phyloP scores from a whole-genome alignment of 2,797 vertebrate genomes.

The Chaetodon trifasciatus region DNA sequence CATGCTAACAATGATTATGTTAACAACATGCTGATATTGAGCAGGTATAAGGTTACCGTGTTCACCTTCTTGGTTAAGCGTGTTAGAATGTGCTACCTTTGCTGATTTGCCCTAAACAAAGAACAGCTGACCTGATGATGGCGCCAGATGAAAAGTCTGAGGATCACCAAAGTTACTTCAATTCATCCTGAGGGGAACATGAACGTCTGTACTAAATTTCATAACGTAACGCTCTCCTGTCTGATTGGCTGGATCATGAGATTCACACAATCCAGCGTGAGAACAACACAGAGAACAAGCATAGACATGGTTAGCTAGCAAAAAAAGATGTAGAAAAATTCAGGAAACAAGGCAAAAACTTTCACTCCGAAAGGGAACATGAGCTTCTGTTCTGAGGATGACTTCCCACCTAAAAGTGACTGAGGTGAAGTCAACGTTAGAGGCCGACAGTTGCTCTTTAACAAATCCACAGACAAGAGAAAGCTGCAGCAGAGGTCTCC shows the following conservation, averaged over 20 bases:
- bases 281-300: too few relatives aligned
- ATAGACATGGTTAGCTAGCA: too few relatives aligned
- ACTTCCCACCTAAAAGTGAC: neutral
- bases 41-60: neutral
- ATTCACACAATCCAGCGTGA: too few relatives aligned
- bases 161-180: neutral
- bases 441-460: neutral
- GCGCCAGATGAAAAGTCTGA: neutral
- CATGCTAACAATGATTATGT: neutral
- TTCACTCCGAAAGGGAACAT: too few relatives aligned
- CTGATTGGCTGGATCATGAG: too few relatives aligned
- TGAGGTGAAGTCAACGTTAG: neutral
- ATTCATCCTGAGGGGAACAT: neutral
- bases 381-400: too few relatives aligned
- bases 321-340: too few relatives aligned
- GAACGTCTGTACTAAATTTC: too few relatives aligned
- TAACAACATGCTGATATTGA: neutral
- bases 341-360: too few relatives aligned
- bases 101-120: neutral
- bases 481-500: slow-evolving; percentile 5
- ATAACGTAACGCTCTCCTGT: too few relatives aligned
- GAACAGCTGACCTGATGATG: neutral
- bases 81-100: neutral
- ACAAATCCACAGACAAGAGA: neutral
- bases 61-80: neutral